Conservation (phyloP, 2,888 invertebrate species). For the Drosophila prolongata region DNA sequence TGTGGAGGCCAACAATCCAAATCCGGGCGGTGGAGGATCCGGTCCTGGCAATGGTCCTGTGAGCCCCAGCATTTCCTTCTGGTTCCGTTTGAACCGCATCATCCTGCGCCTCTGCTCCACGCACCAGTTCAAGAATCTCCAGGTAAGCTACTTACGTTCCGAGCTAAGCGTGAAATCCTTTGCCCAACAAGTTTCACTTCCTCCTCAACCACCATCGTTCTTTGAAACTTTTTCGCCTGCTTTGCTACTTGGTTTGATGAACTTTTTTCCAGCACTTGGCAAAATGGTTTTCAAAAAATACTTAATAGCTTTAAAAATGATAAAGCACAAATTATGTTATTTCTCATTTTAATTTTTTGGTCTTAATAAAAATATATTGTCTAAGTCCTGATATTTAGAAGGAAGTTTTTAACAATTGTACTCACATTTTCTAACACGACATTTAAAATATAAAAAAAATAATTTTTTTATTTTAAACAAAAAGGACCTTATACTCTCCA, state of each 20-base stretch:
- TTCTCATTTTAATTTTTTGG: background rate
- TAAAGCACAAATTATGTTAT: background rate
- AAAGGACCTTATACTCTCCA: no score
- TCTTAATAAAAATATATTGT: no score
- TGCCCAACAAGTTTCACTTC: conserved; percentile 31
- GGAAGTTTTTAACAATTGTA: no score
- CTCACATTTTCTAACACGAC: no score
- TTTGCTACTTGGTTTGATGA: conserved; percentile 26
- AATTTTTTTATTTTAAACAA: no score
- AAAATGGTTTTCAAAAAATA: background rate
- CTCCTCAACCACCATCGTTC: conserved; percentile 1
- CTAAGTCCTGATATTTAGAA: no score
- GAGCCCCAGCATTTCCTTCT: conserved; percentile 85
- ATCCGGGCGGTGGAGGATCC: conserved; percentile 31
- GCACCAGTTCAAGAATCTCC: conserved; percentile 92
- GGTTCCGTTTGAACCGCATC: conserved; percentile 85
- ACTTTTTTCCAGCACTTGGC: conserved; percentile 22
- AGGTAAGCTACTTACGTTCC: conserved; percentile 86
- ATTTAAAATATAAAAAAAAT: no score
- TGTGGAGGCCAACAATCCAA: conserved; percentile 76
- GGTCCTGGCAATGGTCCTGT: conserved; percentile 36
- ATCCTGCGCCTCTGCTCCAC: conserved; percentile 88
- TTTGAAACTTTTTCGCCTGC: conserved; percentile 25
- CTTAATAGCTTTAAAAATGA: no score
- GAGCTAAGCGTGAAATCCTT: conserved; percentile 52